Evolutionary conservation across 2,797 vertebrate species (phyloP), one percentile per base, ranked within the genome.

Genomic region (Paramormyrops hopkinsi): DNA sequence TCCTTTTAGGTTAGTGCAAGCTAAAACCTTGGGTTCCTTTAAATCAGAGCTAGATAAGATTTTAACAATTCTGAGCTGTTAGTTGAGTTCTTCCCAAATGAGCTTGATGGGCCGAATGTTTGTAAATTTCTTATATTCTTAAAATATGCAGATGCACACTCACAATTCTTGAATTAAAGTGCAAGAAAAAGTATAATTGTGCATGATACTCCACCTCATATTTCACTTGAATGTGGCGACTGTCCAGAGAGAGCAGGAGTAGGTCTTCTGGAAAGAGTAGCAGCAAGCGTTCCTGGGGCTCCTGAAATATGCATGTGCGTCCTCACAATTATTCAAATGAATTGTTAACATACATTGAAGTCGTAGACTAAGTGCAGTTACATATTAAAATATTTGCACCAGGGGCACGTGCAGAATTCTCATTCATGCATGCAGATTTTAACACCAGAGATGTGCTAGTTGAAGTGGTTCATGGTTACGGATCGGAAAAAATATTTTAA

Each of bases 241-340:
- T 92, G 92, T 97, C 96, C 0, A 97, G 92, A 73, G 96, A 97
- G 76, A 97, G 95, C 85, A 97, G 94, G 89, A 97, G 93, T 25
- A 97, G 90, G 1, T 97, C 97, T 88, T 95, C 94, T 89, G 95
- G 94, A 91, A 97, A 97, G 44, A 97, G 95, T 53, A 97, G 91
- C 93, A 97, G 93, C 90, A 97, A 93, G 86, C 96, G 95, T 90
- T 97, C 96, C 53, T 96, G 94, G 37, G 93, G 92, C 25, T 92
- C 94, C 96, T 97, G 89, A 37, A 91, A 92, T 17, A 88, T 88
- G 85, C 89, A 91, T 88, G 90, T 22, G 41, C 37, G 5, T 33
- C 59, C 51, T 83, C 56, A 85, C 12, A 9, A 29, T 41, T 44
- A 29, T 7, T 82, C 33, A 76, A 37, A 76, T 76, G 5, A 76